Evolutionary conservation across 2,113 vertebrate genomes (phyloP), one percentile per base, ranked within the genome.

Genomic region (Coreoperca whiteheadi): DNA sequence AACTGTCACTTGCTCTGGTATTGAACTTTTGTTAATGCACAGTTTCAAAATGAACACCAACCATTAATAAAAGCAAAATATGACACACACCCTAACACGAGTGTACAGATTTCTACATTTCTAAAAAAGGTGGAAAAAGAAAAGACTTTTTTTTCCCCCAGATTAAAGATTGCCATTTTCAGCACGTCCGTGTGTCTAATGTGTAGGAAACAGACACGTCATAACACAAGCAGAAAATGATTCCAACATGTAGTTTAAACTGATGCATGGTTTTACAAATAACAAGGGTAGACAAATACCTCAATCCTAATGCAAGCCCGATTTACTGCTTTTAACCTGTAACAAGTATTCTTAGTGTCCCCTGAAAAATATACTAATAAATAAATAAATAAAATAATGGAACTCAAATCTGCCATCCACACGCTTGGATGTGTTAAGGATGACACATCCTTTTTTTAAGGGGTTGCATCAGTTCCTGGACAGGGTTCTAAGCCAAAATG

Each of bases 361-460:
- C 11, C 12, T 5, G 14, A 72, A 37, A 60, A 79, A 70, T 70
- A 25, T 8, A 39, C 16, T 18, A 5, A 77, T 32, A 88, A 83
- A 88, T 75, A 86, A 59, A 86, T 80, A 84, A 67, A 82, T 56
- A 66, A 34, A 76, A 83, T 15, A 51, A 48, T 48, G 23, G 41
- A 48, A 77, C 21, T 56, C 67, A 78, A 43, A 82, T 73, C 16
- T 74, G 54, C 20, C 2, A 2, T 37, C 18, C 23, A 77, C 53
- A 54, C 25, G 51, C 15, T 71, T 2, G 10, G n/a, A 56, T 56
- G 57, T 28, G 46, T 64, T 37, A 10, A 10, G 39, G 53, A 56
- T 16, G 43, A 72, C 18, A 28, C 43, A 28, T 20, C 25, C 25
- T 18, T 63, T 63, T 23, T 12, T n/a, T n/a, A n/a, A n/a, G n/a